These are phyloP conservation scores for Phymorhynchus buccinoides DNA, from an alignment of 1,140 invertebrate species.

Conservation along the genomic window DNA sequence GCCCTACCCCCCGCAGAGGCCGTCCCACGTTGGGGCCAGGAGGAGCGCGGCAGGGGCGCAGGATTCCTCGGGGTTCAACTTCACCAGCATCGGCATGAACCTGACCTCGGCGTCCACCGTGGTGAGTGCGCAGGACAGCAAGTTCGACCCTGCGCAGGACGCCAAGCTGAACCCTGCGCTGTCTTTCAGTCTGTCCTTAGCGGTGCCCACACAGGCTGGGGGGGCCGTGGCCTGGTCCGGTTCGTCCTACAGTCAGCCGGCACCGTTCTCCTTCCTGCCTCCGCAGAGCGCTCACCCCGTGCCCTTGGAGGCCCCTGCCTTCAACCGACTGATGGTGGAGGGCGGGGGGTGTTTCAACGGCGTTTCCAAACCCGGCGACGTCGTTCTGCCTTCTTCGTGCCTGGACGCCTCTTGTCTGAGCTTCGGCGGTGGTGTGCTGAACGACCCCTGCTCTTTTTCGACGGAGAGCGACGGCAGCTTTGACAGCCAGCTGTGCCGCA, in stretches of 20 bases:
- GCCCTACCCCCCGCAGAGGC: not conserved
- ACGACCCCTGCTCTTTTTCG: not conserved
- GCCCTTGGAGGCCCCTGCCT: conserved; percentile 49
- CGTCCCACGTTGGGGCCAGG: not conserved
- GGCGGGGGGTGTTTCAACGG: conserved; percentile 40
- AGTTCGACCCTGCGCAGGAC: no score
- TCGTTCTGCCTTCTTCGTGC: not conserved
- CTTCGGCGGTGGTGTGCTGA: not conserved
- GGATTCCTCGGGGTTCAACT: conserved; percentile 59
- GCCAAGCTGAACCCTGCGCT: conserved; percentile 24
- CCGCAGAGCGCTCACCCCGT: not conserved
- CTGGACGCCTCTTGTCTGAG: not conserved
- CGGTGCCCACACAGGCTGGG: conserved; percentile 13
- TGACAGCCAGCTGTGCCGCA: not conserved
- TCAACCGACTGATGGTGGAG: conserved; percentile 49
- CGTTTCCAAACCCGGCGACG: not conserved
- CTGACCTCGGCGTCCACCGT: conserved; percentile 55
- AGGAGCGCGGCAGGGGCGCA: not conserved
- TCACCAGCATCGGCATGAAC: conserved; percentile 64
- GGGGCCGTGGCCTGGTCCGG: not conserved
- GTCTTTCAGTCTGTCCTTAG: conserved; percentile 47
- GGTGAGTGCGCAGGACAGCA: conserved; percentile 17
- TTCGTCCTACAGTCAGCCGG: not conserved
- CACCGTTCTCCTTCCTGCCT: conserved; percentile 40
- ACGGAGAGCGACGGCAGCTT: not conserved